A percentile compares a stretch with the other conserved stretches of the same genome.
phyloP scores from a whole-genome alignment of 2,888 invertebrate species.

The Adelognathus sp. region DNA sequence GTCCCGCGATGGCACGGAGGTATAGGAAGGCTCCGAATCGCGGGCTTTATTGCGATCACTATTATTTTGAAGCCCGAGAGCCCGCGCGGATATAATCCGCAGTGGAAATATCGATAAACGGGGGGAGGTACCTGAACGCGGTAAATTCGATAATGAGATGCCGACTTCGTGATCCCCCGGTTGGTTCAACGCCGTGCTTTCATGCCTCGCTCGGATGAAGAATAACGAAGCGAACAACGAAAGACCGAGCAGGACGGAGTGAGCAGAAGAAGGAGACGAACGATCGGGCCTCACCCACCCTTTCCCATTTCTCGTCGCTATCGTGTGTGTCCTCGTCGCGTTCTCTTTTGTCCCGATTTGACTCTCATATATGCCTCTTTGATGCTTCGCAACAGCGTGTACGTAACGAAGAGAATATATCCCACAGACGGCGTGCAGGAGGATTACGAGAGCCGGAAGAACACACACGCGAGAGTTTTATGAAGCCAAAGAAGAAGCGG shows the following conservation, averaged over 20 bases:
- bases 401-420: slow-evolving; percentile 1
- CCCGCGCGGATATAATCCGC: slow-evolving; percentile 58
- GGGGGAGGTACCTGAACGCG: slow-evolving; percentile 65
- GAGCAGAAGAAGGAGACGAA: slow-evolving; percentile 20
- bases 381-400: slow-evolving; percentile 9
- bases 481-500: slow-evolving; percentile 41
- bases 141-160: slow-evolving; percentile 69
- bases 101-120: slow-evolving; percentile 64
- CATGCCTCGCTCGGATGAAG: slow-evolving; percentile 45
- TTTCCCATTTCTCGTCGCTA: neutral
- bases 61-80: slow-evolving; percentile 61
- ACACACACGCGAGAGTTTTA: neutral
- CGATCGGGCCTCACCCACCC: slow-evolving; percentile 26
- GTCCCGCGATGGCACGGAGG: slow-evolving; percentile 52
- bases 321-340: slow-evolving; percentile 1
- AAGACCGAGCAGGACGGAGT: neutral
- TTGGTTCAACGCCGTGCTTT: slow-evolving; percentile 46
- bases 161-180: slow-evolving; percentile 64
- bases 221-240: slow-evolving; percentile 12
- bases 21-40: slow-evolving; percentile 55
- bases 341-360: slow-evolving; percentile 1
- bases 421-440: slow-evolving; percentile 1
- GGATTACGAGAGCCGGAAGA: slow-evolving; percentile 26
- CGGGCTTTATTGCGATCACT: slow-evolving; percentile 63
- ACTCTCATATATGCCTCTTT: neutral